Conservation (phyloP, 92 coral and sea anemone species). For the Parazoanthus darwini region DNA sequence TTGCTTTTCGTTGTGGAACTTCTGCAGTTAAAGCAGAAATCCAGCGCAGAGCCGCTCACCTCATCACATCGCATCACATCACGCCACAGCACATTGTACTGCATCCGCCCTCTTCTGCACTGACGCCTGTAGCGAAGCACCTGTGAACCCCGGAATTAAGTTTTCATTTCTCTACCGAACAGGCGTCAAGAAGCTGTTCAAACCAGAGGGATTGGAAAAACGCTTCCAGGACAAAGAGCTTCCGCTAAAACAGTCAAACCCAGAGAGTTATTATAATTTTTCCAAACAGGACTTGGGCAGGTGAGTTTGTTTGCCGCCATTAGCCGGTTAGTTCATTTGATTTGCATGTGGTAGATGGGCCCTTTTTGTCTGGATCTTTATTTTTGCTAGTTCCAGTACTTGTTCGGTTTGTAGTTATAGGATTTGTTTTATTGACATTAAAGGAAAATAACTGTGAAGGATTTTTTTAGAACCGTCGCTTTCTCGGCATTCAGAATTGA, state of each 20-base stretch:
- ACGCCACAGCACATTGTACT: background rate
- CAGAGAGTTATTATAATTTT: constrained; percentile 74
- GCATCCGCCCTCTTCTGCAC: background rate
- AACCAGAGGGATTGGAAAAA: constrained; percentile 65
- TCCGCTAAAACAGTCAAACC: constrained; percentile 71
- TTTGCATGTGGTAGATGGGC: background rate
- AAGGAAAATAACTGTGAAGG: background rate
- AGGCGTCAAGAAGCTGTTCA: constrained; percentile 39
- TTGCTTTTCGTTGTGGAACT: background rate
- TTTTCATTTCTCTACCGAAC: constrained; percentile 5
- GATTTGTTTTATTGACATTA: background rate
- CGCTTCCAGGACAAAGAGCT: constrained; percentile 57
- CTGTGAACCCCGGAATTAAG: background rate
- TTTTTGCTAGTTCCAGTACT: background rate
- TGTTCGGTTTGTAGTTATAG: background rate
- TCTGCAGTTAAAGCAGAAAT: background rate
- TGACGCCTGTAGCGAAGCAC: background rate
- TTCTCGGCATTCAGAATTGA: background rate
- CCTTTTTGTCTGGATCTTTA: constrained; percentile 7
- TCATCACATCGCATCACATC: background rate
- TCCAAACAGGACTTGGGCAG: constrained; percentile 84
- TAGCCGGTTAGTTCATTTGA: background rate
- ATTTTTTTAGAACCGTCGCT: background rate
- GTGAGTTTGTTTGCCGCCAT: constrained; percentile 41
- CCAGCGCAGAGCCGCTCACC: background rate